Evolutionary conservation across 2,797 vertebrate genomes (phyloP).

Genomic region (Anomalospiza imberbis): DNA sequence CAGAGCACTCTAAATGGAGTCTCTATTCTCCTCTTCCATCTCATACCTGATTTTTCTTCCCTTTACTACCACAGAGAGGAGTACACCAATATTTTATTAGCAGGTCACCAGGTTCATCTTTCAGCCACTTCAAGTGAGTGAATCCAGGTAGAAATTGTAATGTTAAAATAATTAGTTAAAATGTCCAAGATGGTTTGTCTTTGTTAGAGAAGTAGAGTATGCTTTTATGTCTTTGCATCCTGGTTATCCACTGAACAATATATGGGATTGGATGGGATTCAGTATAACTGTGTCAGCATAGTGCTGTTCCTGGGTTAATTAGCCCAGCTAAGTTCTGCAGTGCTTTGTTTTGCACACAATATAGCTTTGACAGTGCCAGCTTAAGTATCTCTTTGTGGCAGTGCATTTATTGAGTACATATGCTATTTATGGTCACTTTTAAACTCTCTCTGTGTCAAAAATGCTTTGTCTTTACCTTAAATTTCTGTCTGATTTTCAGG

Average conservation of each 20-base stretch:
- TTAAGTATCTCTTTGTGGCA: background rate
- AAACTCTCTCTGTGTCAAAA: background rate
- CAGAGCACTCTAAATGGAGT: background rate
- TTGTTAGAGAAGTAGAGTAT: background rate
- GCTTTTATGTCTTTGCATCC: background rate
- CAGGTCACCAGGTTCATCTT: background rate
- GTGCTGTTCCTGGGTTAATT: background rate
- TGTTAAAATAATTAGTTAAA: background rate
- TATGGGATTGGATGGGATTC: background rate
- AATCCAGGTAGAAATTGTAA: background rate
- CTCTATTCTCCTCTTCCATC: background rate
- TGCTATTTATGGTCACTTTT: background rate
- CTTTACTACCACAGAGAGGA: background rate
- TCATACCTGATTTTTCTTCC: background rate
- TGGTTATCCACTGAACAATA: background rate
- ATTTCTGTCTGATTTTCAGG: background rate
- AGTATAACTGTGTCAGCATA: background rate
- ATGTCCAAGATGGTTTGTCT: background rate
- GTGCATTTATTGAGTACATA: background rate
- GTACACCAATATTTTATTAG: background rate
- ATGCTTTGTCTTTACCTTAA: background rate
- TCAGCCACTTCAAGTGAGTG: background rate
- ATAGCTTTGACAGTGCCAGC: background rate
- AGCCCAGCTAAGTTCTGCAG: background rate
- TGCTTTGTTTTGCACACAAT: background rate